Conservation (phyloP, 2,113 vertebrate species). For the Cryptotis parvus region DNA sequence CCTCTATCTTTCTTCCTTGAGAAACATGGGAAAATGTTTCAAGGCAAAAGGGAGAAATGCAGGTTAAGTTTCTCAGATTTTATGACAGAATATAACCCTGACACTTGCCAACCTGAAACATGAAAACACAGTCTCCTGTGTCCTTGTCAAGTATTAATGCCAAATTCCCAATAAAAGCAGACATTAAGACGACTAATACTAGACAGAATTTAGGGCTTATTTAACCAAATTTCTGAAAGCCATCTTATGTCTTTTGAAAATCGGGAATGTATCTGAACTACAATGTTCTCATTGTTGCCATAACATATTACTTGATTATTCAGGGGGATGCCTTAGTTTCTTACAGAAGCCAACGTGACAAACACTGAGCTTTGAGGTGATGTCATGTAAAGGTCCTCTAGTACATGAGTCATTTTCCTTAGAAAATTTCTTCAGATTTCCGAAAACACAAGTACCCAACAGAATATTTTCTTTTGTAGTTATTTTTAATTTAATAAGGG, state of each 20-base stretch:
- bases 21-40: background rate
- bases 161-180: background rate
- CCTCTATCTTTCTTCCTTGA: slow-evolving; percentile 34
- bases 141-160: background rate
- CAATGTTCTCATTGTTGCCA: background rate
- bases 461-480: background rate
- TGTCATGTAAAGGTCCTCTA: no score
- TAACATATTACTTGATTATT: slow-evolving; percentile 1
- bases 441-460: background rate
- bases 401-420: no score
- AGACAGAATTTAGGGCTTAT: background rate
- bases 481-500: no score
- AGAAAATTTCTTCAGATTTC: no score
- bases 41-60: background rate
- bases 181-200: background rate
- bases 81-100: background rate
- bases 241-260: background rate
- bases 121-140: background rate
- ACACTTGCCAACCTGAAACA: slow-evolving; percentile 4
- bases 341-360: background rate
- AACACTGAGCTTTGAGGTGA: background rate
- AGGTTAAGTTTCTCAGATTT: slow-evolving; percentile 20
- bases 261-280: background rate
- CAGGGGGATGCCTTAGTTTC: background rate
- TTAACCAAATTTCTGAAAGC: background rate